Evolutionary conservation across 2,113 vertebrate genomes (phyloP).

Genomic region (Phoenicopterus ruber): DNA sequence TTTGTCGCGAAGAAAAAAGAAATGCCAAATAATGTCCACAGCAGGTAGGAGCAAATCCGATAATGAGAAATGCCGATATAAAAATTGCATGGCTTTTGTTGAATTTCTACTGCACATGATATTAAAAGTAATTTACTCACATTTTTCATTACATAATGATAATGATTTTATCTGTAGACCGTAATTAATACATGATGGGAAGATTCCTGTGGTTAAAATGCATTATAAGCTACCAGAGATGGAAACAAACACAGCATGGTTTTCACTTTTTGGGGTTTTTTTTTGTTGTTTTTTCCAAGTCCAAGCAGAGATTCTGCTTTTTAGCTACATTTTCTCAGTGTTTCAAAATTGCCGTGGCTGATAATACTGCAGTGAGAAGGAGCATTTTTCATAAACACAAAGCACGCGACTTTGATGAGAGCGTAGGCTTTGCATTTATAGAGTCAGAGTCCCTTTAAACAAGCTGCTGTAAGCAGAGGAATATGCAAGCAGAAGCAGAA

Average conservation of each 20-base stretch:
- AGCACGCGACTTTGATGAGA: neutral
- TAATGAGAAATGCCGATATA: constrained; percentile 21
- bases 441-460: neutral
- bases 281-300: neutral
- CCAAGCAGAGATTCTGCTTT: neutral
- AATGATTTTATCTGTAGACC: constrained; percentile 53
- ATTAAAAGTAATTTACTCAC: constrained; percentile 49
- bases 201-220: constrained; percentile 59
- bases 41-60: constrained; percentile 26
- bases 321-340: neutral
- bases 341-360: neutral
- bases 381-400: neutral
- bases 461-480: neutral
- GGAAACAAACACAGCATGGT: constrained; percentile 18
- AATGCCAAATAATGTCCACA: constrained; percentile 18
- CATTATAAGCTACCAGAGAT: constrained; percentile 29
- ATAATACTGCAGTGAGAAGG: neutral
- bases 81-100: constrained; percentile 54
- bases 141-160: constrained; percentile 63
- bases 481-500: neutral
- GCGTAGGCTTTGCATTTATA: neutral
- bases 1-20: neutral
- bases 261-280: neutral
- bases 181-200: constrained; percentile 66
- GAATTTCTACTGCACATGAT: constrained; percentile 7